Percentiles rank a stretch among this genome's conserved stretches.
Evolutionary conservation across 2,888 invertebrate species (phyloP).

Genomic region (Lissonota sp.): DNA sequence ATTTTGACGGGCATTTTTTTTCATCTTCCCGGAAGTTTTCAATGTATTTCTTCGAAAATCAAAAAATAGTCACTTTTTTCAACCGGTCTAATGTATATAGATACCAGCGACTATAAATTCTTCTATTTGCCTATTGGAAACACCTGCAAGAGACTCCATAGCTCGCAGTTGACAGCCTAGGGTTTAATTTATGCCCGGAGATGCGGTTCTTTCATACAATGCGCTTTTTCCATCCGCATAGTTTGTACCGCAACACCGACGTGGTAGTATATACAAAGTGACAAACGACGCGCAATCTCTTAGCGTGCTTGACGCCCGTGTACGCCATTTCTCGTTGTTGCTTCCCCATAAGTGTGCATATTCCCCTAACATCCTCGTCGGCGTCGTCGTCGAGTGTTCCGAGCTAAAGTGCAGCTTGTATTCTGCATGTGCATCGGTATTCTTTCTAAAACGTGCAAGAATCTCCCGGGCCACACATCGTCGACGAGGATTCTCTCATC

Average conservation of each 20-base stretch:
- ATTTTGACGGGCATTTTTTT: too few relatives aligned
- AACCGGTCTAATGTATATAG: too few relatives aligned
- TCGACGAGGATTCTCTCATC: constrained; percentile 30
- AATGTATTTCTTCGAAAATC: too few relatives aligned
- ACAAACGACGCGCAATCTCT: constrained; percentile 67
- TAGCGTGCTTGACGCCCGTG: constrained; percentile 67
- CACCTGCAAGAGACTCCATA: constrained; percentile 34
- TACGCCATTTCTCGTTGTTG: constrained; percentile 55
- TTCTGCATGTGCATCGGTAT: constrained; percentile 16
- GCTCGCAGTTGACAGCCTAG: constrained; percentile 30
- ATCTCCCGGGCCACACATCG: constrained; percentile 11
- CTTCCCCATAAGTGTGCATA: constrained; percentile 36
- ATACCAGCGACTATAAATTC: too few relatives aligned
- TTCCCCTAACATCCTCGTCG: constrained; percentile 28
- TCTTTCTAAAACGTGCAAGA: neutral
- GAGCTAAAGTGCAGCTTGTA: constrained; percentile 43
- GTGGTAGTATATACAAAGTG: constrained; percentile 62
- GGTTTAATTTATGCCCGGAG: constrained; percentile 30
- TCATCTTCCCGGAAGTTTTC: too few relatives aligned
- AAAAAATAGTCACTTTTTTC: too few relatives aligned
- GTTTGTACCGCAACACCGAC: constrained; percentile 33
- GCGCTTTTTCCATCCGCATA: constrained; percentile 11
- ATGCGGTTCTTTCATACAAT: constrained; percentile 19
- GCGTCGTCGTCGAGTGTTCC: constrained; percentile 36
- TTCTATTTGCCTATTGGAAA: neutral